Evolutionary conservation across 2,113 vertebrate species (phyloP).

Genomic region (Eudorcas thomsonii): DNA sequence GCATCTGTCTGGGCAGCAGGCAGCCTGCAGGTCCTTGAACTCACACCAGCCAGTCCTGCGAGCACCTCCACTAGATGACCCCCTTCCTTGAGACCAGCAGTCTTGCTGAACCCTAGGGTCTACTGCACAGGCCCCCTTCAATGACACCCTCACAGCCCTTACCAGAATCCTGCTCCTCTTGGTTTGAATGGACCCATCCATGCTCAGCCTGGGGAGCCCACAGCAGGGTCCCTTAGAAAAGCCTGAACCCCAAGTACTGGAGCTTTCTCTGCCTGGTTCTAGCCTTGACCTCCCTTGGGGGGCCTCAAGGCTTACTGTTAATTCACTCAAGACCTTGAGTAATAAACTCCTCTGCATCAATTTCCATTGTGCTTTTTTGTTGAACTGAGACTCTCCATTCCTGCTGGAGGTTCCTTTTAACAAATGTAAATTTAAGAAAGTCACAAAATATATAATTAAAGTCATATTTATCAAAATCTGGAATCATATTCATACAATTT

Average conservation of each 20-base stretch:
- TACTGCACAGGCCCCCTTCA: neutral
- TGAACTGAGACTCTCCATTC: neutral
- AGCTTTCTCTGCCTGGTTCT: neutral
- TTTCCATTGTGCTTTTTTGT: neutral
- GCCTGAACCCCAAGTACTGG: neutral
- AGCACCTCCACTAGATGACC: neutral
- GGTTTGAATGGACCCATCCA: neutral
- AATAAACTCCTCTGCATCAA: neutral
- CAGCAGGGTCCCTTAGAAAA: neutral
- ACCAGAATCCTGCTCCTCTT: neutral
- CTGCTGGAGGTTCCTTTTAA: neutral
- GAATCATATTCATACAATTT: neutral
- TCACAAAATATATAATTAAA: neutral
- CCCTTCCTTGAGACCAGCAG: accelerated
- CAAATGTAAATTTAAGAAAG: neutral
- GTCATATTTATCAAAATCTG: neutral
- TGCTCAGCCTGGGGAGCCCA: neutral
- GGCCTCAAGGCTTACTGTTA: neutral
- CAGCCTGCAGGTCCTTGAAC: neutral
- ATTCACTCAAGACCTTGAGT: neutral
- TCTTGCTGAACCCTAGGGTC: neutral
- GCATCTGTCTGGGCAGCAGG: neutral
- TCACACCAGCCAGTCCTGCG: no score
- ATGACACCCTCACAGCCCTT: neutral
- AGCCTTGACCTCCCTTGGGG: neutral